These are phyloP conservation scores for Arctopsyche grandis DNA, from an alignment of 1,140 invertebrate species.

Conservation along the genomic window DNA sequence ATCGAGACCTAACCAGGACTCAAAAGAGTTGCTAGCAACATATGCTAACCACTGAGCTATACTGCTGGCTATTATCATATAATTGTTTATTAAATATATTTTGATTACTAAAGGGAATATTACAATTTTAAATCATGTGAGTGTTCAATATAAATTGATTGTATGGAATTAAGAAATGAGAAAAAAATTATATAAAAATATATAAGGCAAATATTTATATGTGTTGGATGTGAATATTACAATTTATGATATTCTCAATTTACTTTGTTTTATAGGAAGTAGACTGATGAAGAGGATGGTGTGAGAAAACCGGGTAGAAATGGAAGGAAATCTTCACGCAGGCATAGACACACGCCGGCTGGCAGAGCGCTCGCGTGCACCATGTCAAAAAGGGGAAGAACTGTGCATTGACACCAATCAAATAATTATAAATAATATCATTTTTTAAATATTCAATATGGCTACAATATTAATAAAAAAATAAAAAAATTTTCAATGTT, in stretches of 20 bases:
- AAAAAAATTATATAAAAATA: too few species aligned
- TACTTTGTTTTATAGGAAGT: conserved; percentile 31
- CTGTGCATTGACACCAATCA: conserved; percentile 18
- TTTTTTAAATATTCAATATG: background rate
- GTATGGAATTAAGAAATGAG: too few species aligned
- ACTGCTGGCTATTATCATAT: too few species aligned
- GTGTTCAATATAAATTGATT: too few species aligned
- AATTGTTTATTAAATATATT: too few species aligned
- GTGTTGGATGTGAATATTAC: too few species aligned
- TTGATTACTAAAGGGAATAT: too few species aligned
- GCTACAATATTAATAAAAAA: background rate
- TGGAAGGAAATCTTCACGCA: conserved; percentile 48
- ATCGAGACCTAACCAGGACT: too few species aligned
- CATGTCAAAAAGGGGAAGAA: conserved; percentile 30
- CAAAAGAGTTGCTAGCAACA: too few species aligned
- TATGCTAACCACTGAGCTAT: too few species aligned
- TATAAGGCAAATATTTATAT: too few species aligned
- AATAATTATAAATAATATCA: background rate
- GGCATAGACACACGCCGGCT: conserved; percentile 48
- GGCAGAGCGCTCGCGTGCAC: conserved; percentile 35
- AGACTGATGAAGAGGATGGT: conserved; percentile 24
- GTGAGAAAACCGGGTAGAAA: conserved; percentile 36
- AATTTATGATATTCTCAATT: background rate
- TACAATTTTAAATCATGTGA: too few species aligned
- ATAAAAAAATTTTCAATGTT: background rate